Evolutionary conservation across 2,888 invertebrate genomes (phyloP).

Genomic region (Dolichopus griseipennis): DNA sequence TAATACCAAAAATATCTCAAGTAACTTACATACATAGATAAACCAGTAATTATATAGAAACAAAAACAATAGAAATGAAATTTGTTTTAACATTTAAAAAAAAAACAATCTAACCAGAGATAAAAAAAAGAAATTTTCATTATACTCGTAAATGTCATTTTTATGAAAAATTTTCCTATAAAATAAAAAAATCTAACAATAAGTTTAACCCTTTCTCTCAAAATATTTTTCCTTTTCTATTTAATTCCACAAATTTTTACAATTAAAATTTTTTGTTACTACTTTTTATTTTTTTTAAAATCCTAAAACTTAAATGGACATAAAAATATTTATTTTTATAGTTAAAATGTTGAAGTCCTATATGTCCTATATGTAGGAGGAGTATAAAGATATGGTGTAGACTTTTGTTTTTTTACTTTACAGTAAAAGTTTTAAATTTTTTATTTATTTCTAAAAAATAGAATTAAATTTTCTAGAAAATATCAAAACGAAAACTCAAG

Average conservation of each 20-base stretch:
- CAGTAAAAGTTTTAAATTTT: neutral
- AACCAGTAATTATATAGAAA: neutral
- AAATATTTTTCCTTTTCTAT: neutral
- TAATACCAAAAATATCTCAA: no score
- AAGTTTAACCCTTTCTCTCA: neutral
- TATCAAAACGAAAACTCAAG: no score
- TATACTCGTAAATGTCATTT: neutral
- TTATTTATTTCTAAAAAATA: neutral
- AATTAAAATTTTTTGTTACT: neutral
- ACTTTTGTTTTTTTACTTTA: neutral
- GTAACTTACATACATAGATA: neutral
- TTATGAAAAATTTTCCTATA: neutral
- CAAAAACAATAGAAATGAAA: neutral
- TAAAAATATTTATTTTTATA: neutral
- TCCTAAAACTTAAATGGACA: neutral
- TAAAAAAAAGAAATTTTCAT: neutral
- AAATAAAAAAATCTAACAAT: neutral
- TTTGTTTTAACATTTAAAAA: neutral
- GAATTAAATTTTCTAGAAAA: no score
- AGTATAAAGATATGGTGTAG: neutral
- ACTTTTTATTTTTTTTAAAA: neutral
- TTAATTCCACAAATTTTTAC: neutral
- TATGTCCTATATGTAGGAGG: neutral
- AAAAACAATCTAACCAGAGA: neutral
- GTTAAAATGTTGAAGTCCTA: neutral